Base-by-base conservation (phyloP, 2,797 vertebrate species). In the Meriones psammophilus region DNA sequence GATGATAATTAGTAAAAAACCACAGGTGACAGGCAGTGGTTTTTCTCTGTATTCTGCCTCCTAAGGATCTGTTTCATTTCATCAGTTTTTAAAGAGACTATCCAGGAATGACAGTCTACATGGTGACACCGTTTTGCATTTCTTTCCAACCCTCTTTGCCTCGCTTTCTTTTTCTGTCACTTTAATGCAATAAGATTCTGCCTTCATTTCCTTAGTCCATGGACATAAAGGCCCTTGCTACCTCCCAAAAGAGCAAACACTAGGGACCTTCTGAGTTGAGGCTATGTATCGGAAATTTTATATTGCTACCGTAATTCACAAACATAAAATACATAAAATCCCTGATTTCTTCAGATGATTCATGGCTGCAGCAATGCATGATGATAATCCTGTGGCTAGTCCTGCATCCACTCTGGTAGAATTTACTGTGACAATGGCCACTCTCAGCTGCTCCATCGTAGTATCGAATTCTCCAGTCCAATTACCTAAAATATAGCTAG, bases 261-360 rank as follows among this genome's bases (percentile, higher is more conserved):
- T 80, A 81, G 79, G 3, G 30, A 10, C n/a, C 58, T 17, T 73
- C 68, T 76, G 6, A 88, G 8, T 81, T 95, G 36, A 79, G 73
- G 50, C n/a, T 89, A 84, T n/a, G 18, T 33, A 80, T 87, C 30
- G 62, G 28, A 88, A 87, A 95, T 78, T 24, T 46, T 39, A 76
- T 78, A 73, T 42, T 20, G 28, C 42, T 30, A 77, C 46, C 20
- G 13, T 18, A 66, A 64, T 71, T 50, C 3, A 90, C 42, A 60
- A 89, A 89, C 50, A 58, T 60, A 85, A 81, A 77, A 36, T 36
- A 24, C 4, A 42, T n/a, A n/a, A n/a, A n/a, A n/a, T n/a, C n/a
- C n/a, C n/a, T n/a, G n/a, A n/a, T n/a, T n/a, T n/a, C n/a, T n/a
- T n/a, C n/a, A n/a, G n/a, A n/a, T n/a, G n/a, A n/a, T n/a, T n/a